These are phyloP conservation scores for Eueides isabella DNA, from an alignment of 1,140 invertebrate species.

Conservation along the genomic window DNA sequence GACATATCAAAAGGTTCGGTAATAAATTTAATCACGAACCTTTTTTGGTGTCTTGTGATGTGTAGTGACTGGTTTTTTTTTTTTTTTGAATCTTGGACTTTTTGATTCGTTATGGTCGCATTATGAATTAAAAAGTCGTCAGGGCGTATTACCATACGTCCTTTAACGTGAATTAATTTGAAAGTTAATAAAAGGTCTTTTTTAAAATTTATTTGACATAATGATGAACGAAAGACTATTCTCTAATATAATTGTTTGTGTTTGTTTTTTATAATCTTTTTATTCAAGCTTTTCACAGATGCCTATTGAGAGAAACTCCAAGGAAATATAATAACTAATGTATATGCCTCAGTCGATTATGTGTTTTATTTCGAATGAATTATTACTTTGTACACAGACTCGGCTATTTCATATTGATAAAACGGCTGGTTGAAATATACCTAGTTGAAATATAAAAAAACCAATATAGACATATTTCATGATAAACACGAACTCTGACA, in stretches of 20 bases:
- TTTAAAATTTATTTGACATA: not conserved
- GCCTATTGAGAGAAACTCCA: not conserved
- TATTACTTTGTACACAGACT: not conserved
- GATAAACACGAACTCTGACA: not conserved
- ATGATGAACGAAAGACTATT: not conserved
- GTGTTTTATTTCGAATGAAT: not conserved
- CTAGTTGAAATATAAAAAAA: not conserved
- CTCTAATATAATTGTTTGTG: not conserved
- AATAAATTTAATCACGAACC: not conserved
- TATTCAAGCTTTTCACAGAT: slow-evolving; percentile 4
- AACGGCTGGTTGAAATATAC: not conserved
- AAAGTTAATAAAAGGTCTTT: not conserved
- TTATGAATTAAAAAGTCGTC: slow-evolving; percentile 1
- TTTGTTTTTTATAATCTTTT: not conserved
- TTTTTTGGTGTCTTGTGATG: not conserved
- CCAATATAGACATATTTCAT: not conserved
- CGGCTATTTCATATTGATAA: not conserved
- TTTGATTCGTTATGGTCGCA: not conserved
- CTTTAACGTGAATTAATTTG: not conserved
- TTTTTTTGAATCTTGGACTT: not conserved
- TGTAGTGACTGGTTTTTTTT: not conserved
- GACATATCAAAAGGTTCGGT: not conserved
- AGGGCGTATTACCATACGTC: not conserved
- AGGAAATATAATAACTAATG: not conserved
- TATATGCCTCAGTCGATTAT: not conserved